These are phyloP conservation scores for Heliothis peltigera DNA, from an alignment of 2,888 invertebrate species.

Conservation along the genomic window DNA sequence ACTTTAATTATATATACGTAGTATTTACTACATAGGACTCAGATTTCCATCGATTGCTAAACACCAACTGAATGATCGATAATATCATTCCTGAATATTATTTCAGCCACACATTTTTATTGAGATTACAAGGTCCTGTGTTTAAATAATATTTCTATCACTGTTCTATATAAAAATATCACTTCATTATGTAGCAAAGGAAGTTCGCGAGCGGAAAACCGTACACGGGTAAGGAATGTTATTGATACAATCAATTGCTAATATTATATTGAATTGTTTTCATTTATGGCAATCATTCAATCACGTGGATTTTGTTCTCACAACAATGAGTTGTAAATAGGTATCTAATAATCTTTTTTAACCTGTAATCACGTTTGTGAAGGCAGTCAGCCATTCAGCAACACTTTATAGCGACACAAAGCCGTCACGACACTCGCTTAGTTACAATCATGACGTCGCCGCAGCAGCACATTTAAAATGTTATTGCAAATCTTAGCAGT, in stretches of 20 bases:
- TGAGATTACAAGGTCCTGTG: not conserved
- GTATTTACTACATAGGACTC: too few relatives aligned
- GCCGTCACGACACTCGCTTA: constrained; percentile 77
- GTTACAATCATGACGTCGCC: constrained; percentile 83
- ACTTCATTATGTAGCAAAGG: constrained; percentile 16
- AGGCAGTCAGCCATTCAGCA: constrained; percentile 76
- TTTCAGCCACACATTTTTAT: too few relatives aligned
- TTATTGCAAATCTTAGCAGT: constrained; percentile 73
- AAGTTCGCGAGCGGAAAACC: constrained; percentile 20
- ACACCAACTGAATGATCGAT: too few relatives aligned
- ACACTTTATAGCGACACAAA: constrained; percentile 74
- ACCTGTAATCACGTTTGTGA: constrained; percentile 80
- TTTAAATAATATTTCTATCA: constrained; percentile 8
- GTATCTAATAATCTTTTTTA: constrained; percentile 80
- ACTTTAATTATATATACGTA: too few relatives aligned
- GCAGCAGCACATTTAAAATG: constrained; percentile 85
- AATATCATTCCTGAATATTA: too few relatives aligned
- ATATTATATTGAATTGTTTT: constrained; percentile 35
- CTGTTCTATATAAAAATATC: constrained; percentile 10
- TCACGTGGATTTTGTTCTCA: constrained; percentile 62
- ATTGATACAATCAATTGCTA: constrained; percentile 31
- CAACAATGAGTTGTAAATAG: constrained; percentile 75
- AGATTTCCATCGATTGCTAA: too few relatives aligned
- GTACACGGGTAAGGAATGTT: not conserved
- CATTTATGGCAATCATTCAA: constrained; percentile 49